Evolutionary conservation across 2,888 invertebrate genomes (phyloP).

Genomic region (Melanophora roralis): DNA sequence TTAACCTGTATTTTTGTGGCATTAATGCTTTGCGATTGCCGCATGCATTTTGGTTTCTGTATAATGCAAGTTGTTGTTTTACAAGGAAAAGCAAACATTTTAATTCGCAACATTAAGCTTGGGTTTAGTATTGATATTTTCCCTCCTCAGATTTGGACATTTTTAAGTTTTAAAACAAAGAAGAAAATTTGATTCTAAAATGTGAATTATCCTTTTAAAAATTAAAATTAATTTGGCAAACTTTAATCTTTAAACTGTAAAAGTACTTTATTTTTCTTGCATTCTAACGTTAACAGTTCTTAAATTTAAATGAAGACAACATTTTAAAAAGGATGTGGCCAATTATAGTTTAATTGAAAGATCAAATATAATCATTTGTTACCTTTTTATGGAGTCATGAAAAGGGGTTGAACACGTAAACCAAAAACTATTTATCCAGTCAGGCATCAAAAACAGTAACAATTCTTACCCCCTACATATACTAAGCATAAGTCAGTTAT

Average conservation of each 20-base stretch:
- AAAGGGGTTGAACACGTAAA: slow-evolving; percentile 9
- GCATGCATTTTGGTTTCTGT: not conserved
- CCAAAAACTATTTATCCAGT: not conserved
- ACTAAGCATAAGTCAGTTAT: slow-evolving; percentile 5
- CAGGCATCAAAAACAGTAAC: not conserved
- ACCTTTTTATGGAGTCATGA: not conserved
- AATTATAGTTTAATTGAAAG: slow-evolving; percentile 50
- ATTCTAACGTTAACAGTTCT: too few relatives aligned
- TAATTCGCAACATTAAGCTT: slow-evolving; percentile 26
- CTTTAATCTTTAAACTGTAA: not conserved
- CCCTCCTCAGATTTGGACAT: not conserved
- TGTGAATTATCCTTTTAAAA: not conserved
- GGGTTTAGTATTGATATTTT: not conserved
- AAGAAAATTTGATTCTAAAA: not conserved
- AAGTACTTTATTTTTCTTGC: not conserved
- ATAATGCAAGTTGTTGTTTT: slow-evolving; percentile 17
- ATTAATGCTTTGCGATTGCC: not conserved
- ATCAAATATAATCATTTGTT: slow-evolving; percentile 32
- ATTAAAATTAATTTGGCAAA: not conserved
- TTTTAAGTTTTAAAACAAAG: not conserved
- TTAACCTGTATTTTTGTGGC: not conserved
- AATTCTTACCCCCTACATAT: not conserved
- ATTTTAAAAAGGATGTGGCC: slow-evolving; percentile 5
- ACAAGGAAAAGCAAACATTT: slow-evolving; percentile 8
- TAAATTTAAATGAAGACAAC: not conserved